These are phyloP conservation scores for Carcina quercana DNA, from an alignment of 2,888 invertebrate species.

Conservation along the genomic window DNA sequence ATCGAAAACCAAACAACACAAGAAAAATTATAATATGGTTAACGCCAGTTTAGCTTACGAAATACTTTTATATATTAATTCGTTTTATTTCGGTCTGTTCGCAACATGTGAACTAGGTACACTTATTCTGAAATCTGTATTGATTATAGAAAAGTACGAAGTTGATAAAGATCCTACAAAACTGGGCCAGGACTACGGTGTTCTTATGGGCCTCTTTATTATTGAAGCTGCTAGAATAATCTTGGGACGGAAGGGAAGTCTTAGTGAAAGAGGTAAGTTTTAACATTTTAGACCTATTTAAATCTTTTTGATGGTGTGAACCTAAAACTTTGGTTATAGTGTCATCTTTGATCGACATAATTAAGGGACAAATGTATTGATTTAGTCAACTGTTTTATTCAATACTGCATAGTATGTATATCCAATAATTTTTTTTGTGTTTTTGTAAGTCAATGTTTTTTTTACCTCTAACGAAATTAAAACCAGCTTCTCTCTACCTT, in stretches of 20 bases:
- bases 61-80: slow-evolving; percentile 88
- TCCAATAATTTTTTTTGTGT: no score
- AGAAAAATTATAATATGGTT: slow-evolving; percentile 55
- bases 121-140: slow-evolving; percentile 83
- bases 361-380: no score
- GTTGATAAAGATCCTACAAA: slow-evolving; percentile 81
- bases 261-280: slow-evolving; percentile 85
- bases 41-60: slow-evolving; percentile 88
- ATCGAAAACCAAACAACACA: background rate
- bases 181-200: slow-evolving; percentile 84
- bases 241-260: slow-evolving; percentile 89
- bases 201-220: slow-evolving; percentile 83
- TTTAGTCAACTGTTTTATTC: no score
- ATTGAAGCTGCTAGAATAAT: slow-evolving; percentile 88
- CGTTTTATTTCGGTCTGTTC: slow-evolving; percentile 91
- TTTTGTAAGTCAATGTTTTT: no score
- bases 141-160: slow-evolving; percentile 69
- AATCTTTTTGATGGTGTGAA: no score
- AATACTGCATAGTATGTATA: no score
- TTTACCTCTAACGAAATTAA: no score
- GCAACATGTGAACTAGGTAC: slow-evolving; percentile 87
- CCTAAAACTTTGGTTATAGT: no score
- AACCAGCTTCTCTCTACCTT: no score
- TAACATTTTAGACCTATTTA: no score
- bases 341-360: no score